Base-by-base conservation (phyloP, 2,888 invertebrate genomes). In the Gymnocheta viridis region DNA sequence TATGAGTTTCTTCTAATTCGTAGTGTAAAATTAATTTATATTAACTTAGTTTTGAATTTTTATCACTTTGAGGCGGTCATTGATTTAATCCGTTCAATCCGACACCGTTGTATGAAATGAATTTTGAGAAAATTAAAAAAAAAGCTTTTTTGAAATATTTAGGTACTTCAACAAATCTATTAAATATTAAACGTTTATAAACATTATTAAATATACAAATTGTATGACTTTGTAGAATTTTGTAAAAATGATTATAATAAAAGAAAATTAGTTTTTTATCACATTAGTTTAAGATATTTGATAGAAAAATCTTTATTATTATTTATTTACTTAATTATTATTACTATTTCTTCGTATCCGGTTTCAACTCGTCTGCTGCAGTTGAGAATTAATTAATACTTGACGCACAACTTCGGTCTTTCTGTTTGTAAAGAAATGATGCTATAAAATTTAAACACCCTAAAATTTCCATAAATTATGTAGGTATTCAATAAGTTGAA, bases 81-180 rank as follows among this genome's bases (percentile, higher is more conserved):
- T 10, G 35, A 0, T 24, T 56, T 14, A 29, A 41, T n/a, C 47
- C 19, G 7, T 10, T 41, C 58, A 56, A 58, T 19, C 19, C 41
- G 41, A 3, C 29, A 41, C 41, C 19, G 0, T 29, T n/a, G n/a
- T 58, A 38, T 73, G 58, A 66, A 29, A 32, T 41, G 1, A 35
- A 32, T 47, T 32, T 64, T 56, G 35, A 12, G 12, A 27, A 38
- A 49, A 66, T 58, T 72, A 22, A 64, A 44, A 14, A 47, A 64
- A 41, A 44, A 72, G 64, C 54, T 79, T 64, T 58, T 14, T n/a
- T 5, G 44, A 67, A 60, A 51, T 54, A 70, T 70, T 78, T 14
- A 29, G 10, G 32, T 70, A 62, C 5, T 64, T 64, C 35, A 44
- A 4, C 19, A 19, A 14, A 41, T 27, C n/a, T 72, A 47, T 70